Evolutionary conservation across 2,888 invertebrate species (phyloP).

Genomic region (Caenorhabditis sinica): DNA sequence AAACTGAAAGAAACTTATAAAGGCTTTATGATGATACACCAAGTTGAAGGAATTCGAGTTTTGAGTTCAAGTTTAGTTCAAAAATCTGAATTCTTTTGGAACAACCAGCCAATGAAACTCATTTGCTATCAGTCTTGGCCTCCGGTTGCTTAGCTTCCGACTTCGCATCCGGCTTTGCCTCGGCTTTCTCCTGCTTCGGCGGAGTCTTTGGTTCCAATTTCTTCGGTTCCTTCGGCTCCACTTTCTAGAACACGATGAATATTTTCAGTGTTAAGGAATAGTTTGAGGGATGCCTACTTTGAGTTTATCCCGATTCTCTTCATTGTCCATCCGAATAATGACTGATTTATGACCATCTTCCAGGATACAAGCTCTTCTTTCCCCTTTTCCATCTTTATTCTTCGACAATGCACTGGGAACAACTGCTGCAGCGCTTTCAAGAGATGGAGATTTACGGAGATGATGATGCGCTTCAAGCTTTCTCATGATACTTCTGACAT

Average conservation of each 20-base stretch:
- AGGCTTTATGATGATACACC: too few species aligned
- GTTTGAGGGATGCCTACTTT: constrained; percentile 8
- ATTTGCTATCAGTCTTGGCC: not conserved
- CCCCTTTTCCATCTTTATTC: constrained; percentile 29
- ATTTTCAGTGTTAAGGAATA: not conserved
- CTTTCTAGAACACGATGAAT: constrained; percentile 9
- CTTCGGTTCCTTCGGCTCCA: constrained; percentile 31
- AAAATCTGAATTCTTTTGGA: not conserved
- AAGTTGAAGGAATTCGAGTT: too few species aligned
- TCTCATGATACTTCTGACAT: constrained; percentile 59
- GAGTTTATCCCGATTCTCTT: constrained; percentile 48
- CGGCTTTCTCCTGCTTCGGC: constrained; percentile 9
- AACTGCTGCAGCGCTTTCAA: constrained; percentile 3
- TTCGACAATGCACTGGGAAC: constrained; percentile 55
- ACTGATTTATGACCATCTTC: constrained; percentile 64
- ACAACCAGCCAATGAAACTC: not conserved
- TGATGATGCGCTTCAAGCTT: constrained; percentile 40
- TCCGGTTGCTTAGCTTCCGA: not conserved
- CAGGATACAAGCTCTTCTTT: constrained; percentile 42
- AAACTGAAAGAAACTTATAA: too few species aligned
- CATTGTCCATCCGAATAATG: constrained; percentile 66
- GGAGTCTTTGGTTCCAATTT: constrained; percentile 19
- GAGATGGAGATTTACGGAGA: constrained; percentile 41
- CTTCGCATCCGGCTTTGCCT: constrained; percentile 10
- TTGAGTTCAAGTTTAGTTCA: too few species aligned